These are phyloP conservation scores for Drosophila cardini DNA, from an alignment of 1,140 invertebrate species.

Conservation along the genomic window DNA sequence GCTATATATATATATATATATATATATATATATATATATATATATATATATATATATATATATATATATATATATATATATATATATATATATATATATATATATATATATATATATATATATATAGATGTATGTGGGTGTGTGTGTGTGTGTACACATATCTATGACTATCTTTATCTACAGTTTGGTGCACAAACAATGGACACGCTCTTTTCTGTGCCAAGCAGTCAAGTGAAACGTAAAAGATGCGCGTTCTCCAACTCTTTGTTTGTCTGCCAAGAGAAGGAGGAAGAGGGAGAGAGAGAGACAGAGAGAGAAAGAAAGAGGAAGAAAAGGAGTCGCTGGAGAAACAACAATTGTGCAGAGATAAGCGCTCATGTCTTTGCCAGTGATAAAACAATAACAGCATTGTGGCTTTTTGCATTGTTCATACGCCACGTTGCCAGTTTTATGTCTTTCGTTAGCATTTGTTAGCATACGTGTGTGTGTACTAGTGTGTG, in stretches of 20 bases:
- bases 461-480: constrained; percentile 44
- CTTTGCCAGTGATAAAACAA: constrained; percentile 67
- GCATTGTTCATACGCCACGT: constrained; percentile 80
- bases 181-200: constrained; percentile 11
- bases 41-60: background rate
- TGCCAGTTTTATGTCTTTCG: constrained; percentile 47
- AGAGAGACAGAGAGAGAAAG: no score
- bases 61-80: background rate
- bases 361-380: constrained; percentile 48
- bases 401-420: constrained; percentile 75
- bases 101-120: constrained; percentile 7
- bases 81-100: constrained; percentile 3
- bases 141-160: background rate
- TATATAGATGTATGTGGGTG: background rate
- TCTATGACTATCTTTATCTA: constrained; percentile 7
- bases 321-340: constrained; percentile 10
- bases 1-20: background rate
- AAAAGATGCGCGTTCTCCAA: constrained; percentile 34
- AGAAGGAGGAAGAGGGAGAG: no score
- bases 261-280: constrained; percentile 5
- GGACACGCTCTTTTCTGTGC: constrained; percentile 6
- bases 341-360: constrained; percentile 34
- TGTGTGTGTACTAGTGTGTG: constrained; percentile 35
- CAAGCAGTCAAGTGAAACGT: constrained; percentile 29
- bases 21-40: constrained; percentile 5